Base-by-base conservation (phyloP, 1,140 invertebrate species). In the Drosophila setifemur region DNA sequence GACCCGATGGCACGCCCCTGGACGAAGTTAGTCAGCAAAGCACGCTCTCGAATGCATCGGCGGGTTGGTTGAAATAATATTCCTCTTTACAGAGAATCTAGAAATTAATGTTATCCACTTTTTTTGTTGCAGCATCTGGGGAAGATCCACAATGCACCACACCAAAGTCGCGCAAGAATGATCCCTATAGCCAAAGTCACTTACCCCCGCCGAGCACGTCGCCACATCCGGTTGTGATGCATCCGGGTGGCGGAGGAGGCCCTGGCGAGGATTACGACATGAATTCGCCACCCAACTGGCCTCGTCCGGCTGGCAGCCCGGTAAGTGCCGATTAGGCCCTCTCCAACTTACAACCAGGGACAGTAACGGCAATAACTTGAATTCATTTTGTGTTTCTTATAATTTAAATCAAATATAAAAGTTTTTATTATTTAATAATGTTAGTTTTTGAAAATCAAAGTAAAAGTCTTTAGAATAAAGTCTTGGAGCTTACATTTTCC, bases 1-100 rank as follows among this genome's bases (percentile, higher is more conserved):
- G 96, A 16, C 96, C 96, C 2, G 96, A 97, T 92, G 96, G 96
- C 31, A 93, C 95, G 43, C 94, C 95, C 18, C 92, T 97, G 57
- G 96, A 97, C 90, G 96, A 97, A 91, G 96, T 95, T 69, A 96
- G 95, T 73, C 96, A 97, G 87, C 96, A 97, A 90, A 97, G 96
- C 68, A 97, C 96, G 57, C 92, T 97, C 50, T 97, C 96, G 42
- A 97, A 97, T 91, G 95, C 96, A 35, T 97, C 96, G 48, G 96
- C 95, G 85, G 95, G 95, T 96, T 89, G 91, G 90, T 86, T 16
- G 2, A 28, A 7, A 25, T 16, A n/a, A 29, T 4, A n/a, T n/a
- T n/a, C n/a, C n/a, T n/a, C n/a, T n/a, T n/a, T n/a, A n/a, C n/a
- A n/a, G n/a, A n/a, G n/a, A n/a, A 39, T 48, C n/a, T 0, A 4